A percentile compares a stretch with the other conserved stretches of the same genome.
phyloP scores from a whole-genome alignment of 2,797 vertebrate species.

The Peromyscus melanophrys region DNA sequence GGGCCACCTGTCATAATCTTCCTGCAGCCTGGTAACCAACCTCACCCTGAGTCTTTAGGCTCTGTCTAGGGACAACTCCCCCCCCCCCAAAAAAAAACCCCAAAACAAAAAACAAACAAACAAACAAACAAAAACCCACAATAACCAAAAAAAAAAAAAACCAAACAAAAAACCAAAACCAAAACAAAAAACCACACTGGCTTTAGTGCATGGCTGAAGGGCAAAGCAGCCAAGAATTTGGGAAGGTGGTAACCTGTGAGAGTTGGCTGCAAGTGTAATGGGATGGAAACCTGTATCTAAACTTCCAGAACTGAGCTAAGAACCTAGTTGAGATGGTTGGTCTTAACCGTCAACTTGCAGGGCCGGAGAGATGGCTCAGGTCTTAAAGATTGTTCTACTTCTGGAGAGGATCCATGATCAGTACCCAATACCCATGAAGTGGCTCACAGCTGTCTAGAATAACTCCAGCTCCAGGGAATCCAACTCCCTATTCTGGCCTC shows the following conservation, averaged over 20 bases:
- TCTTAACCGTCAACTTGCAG: not conserved
- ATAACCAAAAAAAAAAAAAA: too few species aligned
- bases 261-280: not conserved
- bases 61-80: constrained; percentile 20
- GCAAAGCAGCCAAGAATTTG: constrained; percentile 17
- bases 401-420: not conserved
- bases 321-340: not conserved
- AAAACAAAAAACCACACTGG: not conserved
- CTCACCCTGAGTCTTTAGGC: constrained; percentile 51
- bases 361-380: not conserved
- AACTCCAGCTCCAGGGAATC: not conserved
- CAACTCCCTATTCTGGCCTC: not conserved
- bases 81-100: too few species aligned
- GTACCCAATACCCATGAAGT: not conserved
- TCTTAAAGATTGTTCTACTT: not conserved
- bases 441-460: not conserved
- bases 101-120: too few species aligned
- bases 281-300: constrained; percentile 16
- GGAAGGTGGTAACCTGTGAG: not conserved
- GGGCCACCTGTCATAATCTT: not conserved
- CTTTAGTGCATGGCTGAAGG: not conserved
- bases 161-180: too few species aligned
- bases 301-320: not conserved
- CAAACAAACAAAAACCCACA: too few species aligned
- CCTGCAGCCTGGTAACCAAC: not conserved